These are phyloP conservation scores for Eurois occulta DNA, from an alignment of 2,888 invertebrate genomes.

Conservation along the genomic window DNA sequence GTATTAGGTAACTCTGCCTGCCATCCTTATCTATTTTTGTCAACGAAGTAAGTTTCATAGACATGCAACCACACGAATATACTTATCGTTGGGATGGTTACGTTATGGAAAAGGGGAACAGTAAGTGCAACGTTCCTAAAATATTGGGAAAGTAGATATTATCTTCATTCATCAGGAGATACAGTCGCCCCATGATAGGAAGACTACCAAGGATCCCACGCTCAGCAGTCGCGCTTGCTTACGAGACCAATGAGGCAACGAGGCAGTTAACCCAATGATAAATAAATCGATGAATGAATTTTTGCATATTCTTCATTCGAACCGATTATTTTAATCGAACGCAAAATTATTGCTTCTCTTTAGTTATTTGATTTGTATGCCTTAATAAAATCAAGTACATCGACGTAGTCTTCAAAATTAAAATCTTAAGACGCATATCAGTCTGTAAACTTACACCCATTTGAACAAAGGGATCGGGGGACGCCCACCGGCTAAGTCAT, in stretches of 20 bases:
- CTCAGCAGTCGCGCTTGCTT: neutral
- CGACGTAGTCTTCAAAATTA: constrained; percentile 28
- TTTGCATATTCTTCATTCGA: neutral
- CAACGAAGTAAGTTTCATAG: neutral
- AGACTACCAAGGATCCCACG: neutral
- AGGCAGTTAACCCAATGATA: neutral
- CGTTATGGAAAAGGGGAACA: neutral
- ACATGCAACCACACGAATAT: neutral
- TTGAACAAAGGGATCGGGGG: constrained; percentile 48
- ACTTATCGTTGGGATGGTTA: neutral
- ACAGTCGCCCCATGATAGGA: neutral
- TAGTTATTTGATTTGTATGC: neutral
- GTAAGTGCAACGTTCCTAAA: neutral
- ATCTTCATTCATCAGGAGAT: neutral
- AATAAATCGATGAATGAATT: neutral
- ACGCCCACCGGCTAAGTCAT: constrained; percentile 34
- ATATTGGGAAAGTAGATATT: neutral
- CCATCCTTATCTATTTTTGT: neutral
- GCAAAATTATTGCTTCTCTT: neutral
- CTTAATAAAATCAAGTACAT: constrained; percentile 7
- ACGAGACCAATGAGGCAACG: neutral
- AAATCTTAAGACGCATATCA: constrained; percentile 37
- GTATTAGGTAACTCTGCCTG: neutral
- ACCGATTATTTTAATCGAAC: neutral
- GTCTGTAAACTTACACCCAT: constrained; percentile 49